Base-by-base conservation (phyloP, 2,113 vertebrate genomes). In the Herpailurus yagouaroundi region DNA sequence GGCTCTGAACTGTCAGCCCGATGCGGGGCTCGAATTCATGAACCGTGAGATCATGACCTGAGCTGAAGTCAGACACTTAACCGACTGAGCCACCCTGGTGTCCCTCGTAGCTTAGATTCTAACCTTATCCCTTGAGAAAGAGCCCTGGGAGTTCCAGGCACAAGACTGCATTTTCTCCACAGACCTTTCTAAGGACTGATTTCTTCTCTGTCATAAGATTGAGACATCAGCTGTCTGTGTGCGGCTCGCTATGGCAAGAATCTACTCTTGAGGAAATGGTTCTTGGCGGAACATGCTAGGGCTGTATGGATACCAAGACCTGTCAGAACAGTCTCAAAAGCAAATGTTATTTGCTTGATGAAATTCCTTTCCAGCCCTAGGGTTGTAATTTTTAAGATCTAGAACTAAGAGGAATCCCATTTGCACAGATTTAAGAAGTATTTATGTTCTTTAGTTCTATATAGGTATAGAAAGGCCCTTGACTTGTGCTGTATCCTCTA, bases 271-370 rank as follows among this genome's bases (percentile, higher is more conserved):
- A 74, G 95, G 92, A 97, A 91, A 83, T 95, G 48, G 8, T 10
- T 77, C 95, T 89, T 97, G 89, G 77, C 86, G 82, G 94, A 83
- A 36, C 27, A 63, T 23, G 29, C 74, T 45, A 41, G 73, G 52
- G 19, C 74, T 80, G 1, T 36, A 29, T 38, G 55, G 92, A 38
- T 27, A 25, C 57, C 38, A 73, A 81, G 45, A 73, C 68, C 48
- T 73, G 31, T 74, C 71, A 69, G 71, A 77, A 69, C 19, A n/a
- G 55, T 93, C 68, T 93, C 64, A 68, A 82, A 82, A 76, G 48
- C 27, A 55, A 96, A 77, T 83, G 76, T 41, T n/a, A n/a, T 52
- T 87, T 92, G 29, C 79, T 95, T 50, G 73, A 29, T 69, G 80
- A 89, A 41, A 48, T 82, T 88, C 79, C 7, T 93, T 89, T 73